Conservation (phyloP, 2,888 invertebrate genomes). For the Geotrupes spiniger region DNA sequence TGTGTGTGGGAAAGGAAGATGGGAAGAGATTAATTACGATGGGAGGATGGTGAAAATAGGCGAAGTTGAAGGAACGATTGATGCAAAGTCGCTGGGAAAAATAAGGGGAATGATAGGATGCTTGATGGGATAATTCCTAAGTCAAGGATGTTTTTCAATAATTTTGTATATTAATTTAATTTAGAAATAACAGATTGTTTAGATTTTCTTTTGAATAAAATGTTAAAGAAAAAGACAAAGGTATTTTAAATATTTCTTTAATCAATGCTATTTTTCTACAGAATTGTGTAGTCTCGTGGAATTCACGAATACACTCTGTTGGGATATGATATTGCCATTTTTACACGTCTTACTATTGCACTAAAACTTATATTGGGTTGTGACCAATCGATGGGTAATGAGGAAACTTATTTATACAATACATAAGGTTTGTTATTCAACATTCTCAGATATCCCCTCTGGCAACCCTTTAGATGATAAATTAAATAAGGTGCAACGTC, state of each 20-base stretch:
- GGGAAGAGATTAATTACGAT: too few species aligned
- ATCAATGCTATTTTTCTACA: conserved; percentile 52
- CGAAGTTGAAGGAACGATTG: too few species aligned
- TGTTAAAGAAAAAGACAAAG: conserved; percentile 12
- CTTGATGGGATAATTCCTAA: too few species aligned
- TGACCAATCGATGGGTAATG: conserved; percentile 36
- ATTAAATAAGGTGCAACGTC: conserved; percentile 41
- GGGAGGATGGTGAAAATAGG: too few species aligned
- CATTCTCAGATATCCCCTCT: conserved; percentile 20
- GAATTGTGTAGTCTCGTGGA: conserved; percentile 46
- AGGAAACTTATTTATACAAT: conserved; percentile 32
- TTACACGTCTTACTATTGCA: conserved; percentile 50
- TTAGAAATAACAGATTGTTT: too few species aligned
- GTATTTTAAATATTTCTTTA: conserved; percentile 50
- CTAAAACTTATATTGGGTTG: conserved; percentile 40
- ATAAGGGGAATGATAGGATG: too few species aligned
- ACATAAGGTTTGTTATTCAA: conserved; percentile 25
- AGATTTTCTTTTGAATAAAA: too few species aligned
- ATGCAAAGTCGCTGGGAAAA: too few species aligned
- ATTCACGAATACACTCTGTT: conserved; percentile 45
- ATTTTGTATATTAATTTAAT: too few species aligned
- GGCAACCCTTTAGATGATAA: conserved; percentile 30
- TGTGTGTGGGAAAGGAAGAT: too few species aligned
- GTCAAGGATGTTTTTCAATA: too few species aligned
- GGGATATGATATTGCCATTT: conserved; percentile 53